Conservation (phyloP, 2,113 vertebrate genomes). For the Hemibagrus wyckioides region DNA sequence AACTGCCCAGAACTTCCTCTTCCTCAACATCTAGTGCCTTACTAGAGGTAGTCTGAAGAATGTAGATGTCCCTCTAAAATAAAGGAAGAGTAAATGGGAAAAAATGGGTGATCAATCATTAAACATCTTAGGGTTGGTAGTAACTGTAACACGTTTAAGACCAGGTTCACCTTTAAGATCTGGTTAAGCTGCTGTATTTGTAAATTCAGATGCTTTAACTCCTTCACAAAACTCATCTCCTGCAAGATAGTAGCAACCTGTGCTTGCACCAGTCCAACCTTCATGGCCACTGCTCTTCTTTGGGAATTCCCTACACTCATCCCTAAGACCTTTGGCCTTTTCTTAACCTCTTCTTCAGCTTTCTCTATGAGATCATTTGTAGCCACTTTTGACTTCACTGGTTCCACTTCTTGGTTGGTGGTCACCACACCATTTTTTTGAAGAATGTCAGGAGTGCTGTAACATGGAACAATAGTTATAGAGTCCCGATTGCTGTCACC, state of each 20-base stretch:
- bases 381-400: background rate
- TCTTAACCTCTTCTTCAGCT: background rate
- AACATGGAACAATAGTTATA: constrained; percentile 55
- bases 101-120: background rate
- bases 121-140: background rate
- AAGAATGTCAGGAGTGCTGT: constrained; percentile 80
- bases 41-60: constrained; percentile 71
- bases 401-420: constrained; percentile 36
- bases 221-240: constrained; percentile 33
- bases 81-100: background rate
- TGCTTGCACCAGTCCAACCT: constrained; percentile 66
- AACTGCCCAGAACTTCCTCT: constrained; percentile 88
- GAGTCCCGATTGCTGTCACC: constrained; percentile 60
- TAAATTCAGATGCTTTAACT: constrained; percentile 73
- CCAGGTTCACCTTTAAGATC: constrained; percentile 79
- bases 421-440: constrained; percentile 65
- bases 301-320: constrained; percentile 5
- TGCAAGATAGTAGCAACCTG: constrained; percentile 75
- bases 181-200: constrained; percentile 77
- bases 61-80: constrained; percentile 68
- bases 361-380: constrained; percentile 10
- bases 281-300: constrained; percentile 57
- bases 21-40: constrained; percentile 89
- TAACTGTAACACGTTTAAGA: background rate
- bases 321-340: constrained; percentile 35